Base-by-base conservation (phyloP, 2,113 vertebrate genomes). In the Paradoxurus hermaphroditus region DNA sequence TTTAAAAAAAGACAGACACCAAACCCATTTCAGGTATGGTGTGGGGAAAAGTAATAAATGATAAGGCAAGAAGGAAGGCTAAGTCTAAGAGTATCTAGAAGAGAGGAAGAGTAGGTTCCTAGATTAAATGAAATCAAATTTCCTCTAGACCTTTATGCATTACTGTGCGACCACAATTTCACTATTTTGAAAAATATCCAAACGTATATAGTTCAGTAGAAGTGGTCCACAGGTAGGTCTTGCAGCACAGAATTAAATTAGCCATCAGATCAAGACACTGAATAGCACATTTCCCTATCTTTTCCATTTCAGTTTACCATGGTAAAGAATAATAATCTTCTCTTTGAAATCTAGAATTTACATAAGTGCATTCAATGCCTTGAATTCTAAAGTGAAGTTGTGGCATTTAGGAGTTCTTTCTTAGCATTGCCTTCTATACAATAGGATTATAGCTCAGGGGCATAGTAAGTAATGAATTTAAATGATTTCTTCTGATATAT, bases 401-500 rank as follows among this genome's bases (percentile, higher is more conserved):
- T 29, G 51, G 16, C 34, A 91, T 41, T 87, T 77, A 18, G 14
- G 34, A 11, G 19, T 25, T 97, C 86, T 73, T n/a, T 94, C 51
- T 95, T 75, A 29, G 34, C 93, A 86, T 90, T 94, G 7, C 39
- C 78, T 97, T 88, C 27, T 63, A 7, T 79, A 93, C 63, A 65
- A 90, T 44, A 92, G 34, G 5, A 73, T 51, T 91, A 79, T 59
- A 94, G 36, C 63, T 49, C 63, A 94, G 46, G 5, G 53, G 49
- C 34, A 91, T 41, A 27, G n/a, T 44, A 29, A 83, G 19, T 75
- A 92, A 93, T 96, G 31, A 79, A 91, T 97, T 97, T 81, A 84
- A 96, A 94, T 86, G 21, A 75, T 87, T 93, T 96, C 41, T 86
- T 93, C 88, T 95, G 90, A 87, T 85, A 82, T 27, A 73, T 56